phyloP scores from a whole-genome alignment of 2,113 vertebrate species.

The Limanda limanda region DNA sequence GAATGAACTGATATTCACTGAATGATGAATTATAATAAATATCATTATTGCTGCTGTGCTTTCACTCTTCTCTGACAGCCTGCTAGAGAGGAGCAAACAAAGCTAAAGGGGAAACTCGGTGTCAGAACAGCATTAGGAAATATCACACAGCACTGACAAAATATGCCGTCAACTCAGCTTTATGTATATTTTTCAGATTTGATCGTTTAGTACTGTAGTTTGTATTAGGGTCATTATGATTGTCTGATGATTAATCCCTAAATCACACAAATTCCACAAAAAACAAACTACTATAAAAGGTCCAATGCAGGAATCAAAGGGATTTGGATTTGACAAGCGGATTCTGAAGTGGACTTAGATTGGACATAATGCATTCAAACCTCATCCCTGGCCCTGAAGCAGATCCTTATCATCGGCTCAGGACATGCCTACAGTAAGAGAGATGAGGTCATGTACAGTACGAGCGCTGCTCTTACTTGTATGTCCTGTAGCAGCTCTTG shows the following conservation, averaged over 20 bases:
- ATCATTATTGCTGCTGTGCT: background rate
- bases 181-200: background rate
- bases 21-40: background rate
- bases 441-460: background rate
- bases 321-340: background rate
- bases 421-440: background rate
- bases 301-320: background rate
- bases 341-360: background rate
- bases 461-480: conserved; percentile 82
- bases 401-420: background rate
- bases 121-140: no score
- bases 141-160: no score
- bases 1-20: background rate
- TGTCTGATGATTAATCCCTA: background rate
- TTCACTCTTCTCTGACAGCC: no score
- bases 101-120: no score
- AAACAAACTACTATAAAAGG: background rate
- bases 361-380: background rate
- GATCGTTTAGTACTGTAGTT: background rate
- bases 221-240: background rate
- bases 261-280: background rate
- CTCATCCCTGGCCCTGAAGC: background rate
- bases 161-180: no score
- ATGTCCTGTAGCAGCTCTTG: conserved; percentile 97
- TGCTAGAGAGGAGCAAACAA: no score